Conservation (phyloP, 2,797 vertebrate genomes). For the Amniataba percoides region DNA sequence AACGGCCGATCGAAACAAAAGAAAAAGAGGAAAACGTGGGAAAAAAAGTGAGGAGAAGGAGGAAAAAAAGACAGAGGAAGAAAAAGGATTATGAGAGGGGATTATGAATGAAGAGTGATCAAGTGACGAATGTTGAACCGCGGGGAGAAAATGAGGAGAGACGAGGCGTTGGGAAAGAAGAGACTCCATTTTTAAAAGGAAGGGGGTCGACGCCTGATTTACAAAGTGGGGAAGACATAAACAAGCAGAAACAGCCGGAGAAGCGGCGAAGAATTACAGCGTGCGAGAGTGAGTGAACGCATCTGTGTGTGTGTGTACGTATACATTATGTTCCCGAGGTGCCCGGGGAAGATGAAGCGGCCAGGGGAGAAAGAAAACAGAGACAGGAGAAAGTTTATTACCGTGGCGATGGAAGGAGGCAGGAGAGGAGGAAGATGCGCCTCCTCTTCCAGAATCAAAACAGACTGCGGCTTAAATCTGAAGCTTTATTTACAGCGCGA, state of each 20-base stretch:
- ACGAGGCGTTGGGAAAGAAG: background rate
- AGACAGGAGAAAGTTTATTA: constrained; percentile 5
- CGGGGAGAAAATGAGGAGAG: constrained; percentile 19
- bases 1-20: too few species aligned
- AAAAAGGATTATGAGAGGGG: background rate
- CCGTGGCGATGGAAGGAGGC: background rate
- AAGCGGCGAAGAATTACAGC: constrained; percentile 13
- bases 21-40: background rate
- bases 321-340: background rate
- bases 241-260: background rate
- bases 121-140: background rate
- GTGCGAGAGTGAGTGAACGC: constrained; percentile 11
- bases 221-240: constrained; percentile 40
- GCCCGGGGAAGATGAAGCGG: constrained; percentile 43
- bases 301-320: constrained; percentile 3
- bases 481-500: too few species aligned
- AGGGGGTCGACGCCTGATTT: constrained; percentile 20
- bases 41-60: background rate
- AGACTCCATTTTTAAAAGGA: too few species aligned
- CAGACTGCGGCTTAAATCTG: too few species aligned
- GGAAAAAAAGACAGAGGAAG: background rate
- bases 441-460: background rate
- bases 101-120: constrained; percentile 17
- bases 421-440: background rate
- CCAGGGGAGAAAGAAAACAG: constrained; percentile 29